These are phyloP conservation scores for Cordylochernes scorpioides DNA, from an alignment of 2,888 invertebrate species.

Conservation along the genomic window DNA sequence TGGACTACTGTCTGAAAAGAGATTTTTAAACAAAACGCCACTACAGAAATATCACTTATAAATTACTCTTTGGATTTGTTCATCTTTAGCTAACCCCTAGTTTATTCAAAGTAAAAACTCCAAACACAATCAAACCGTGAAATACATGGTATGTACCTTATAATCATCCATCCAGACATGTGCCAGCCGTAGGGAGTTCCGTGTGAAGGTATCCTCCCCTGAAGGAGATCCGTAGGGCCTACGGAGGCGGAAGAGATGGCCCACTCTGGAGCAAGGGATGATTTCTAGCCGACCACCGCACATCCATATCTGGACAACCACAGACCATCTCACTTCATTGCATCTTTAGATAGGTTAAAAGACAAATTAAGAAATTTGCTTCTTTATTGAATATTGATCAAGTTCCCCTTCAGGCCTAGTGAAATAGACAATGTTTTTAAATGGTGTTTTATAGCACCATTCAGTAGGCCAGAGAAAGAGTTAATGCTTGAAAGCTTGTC, in stretches of 20 bases:
- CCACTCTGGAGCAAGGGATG: conserved; percentile 79
- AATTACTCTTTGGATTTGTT: too few relatives aligned
- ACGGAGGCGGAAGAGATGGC: conserved; percentile 78
- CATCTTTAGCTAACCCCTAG: neutral
- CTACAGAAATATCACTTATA: too few relatives aligned
- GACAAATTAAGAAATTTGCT: neutral
- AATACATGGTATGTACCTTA: conserved; percentile 28
- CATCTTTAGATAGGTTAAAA: neutral
- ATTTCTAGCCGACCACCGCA: conserved; percentile 76
- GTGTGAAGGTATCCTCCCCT: conserved; percentile 59
- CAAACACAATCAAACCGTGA: too few relatives aligned
- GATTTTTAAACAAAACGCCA: neutral
- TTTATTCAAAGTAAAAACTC: too few relatives aligned
- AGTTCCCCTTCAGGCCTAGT: too few relatives aligned
- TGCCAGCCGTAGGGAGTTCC: conserved; percentile 72
- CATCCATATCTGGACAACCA: conserved; percentile 54
- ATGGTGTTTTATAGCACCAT: too few relatives aligned
- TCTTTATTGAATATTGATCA: neutral
- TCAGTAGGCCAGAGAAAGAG: too few relatives aligned
- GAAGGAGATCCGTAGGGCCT: conserved; percentile 61
- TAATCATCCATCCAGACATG: conserved; percentile 93
- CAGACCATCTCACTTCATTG: neutral
- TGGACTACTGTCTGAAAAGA: neutral
- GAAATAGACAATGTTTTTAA: too few relatives aligned
- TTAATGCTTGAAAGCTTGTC: too few relatives aligned